These are phyloP conservation scores for Bubalus kerabau DNA, from an alignment of 2,113 vertebrate species.

Conservation along the genomic window DNA sequence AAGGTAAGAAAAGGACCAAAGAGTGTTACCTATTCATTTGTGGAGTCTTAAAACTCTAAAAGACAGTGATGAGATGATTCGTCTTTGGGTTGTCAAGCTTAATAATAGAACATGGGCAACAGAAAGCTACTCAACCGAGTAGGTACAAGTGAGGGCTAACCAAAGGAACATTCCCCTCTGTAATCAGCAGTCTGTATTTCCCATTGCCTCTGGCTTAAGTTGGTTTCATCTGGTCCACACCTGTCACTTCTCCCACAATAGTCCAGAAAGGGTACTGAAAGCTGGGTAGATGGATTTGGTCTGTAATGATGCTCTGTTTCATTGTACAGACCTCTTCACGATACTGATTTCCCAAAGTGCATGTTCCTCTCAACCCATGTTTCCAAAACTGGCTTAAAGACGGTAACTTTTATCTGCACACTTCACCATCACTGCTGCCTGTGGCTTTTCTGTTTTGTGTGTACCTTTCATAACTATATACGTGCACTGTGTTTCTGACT, in stretches of 20 bases:
- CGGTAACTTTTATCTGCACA: neutral
- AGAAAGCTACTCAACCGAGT: neutral
- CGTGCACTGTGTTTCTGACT: neutral
- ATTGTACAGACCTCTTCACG: neutral
- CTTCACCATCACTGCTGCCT: neutral
- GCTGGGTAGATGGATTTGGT: neutral
- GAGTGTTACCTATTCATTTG: neutral
- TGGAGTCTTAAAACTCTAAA: neutral
- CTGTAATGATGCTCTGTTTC: neutral
- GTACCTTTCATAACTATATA: neutral
- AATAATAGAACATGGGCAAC: neutral
- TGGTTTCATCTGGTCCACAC: neutral
- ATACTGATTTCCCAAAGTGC: neutral
- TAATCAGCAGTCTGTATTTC: neutral
- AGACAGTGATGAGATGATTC: neutral
- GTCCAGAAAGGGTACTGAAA: neutral
- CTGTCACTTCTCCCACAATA: neutral
- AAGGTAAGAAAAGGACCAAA: neutral
- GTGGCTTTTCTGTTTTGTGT: neutral
- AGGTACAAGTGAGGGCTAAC: neutral
- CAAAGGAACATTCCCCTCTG: accelerated
- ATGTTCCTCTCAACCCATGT: neutral
- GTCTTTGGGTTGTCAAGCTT: neutral
- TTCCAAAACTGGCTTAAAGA: neutral
- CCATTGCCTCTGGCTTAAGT: neutral